Conservation (phyloP, 2,113 vertebrate species). For the Cinclus cinclus region DNA sequence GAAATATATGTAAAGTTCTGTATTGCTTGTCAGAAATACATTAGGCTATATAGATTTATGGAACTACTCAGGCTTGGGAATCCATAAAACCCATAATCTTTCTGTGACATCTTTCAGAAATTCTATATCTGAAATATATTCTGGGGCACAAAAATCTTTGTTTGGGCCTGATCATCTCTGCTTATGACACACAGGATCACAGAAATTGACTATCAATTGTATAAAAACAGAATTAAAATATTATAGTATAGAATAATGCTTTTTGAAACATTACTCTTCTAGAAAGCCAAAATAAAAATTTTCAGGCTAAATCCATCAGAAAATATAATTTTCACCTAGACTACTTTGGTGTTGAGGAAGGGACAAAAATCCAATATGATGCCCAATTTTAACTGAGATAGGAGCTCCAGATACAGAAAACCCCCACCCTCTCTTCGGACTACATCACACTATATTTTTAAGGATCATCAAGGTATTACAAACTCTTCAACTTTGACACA, state of each 20-base stretch:
- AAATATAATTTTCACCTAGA: background rate
- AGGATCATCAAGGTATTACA: background rate
- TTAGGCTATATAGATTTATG: background rate
- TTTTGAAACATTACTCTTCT: background rate
- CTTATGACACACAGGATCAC: background rate
- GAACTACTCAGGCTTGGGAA: background rate
- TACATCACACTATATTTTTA: background rate
- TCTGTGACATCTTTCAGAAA: background rate
- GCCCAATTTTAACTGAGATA: background rate
- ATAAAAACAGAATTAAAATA: background rate
- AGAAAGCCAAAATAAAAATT: background rate
- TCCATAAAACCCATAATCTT: background rate
- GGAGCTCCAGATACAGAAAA: background rate
- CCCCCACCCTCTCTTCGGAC: accelerated
- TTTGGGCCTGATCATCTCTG: background rate
- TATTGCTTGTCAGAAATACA: background rate
- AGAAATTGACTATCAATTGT: background rate
- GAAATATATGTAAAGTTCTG: background rate
- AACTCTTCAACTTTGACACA: background rate
- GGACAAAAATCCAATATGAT: background rate
- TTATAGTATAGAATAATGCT: background rate
- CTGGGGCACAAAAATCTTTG: background rate
- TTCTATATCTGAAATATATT: background rate
- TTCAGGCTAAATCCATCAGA: background rate
- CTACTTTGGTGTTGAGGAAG: background rate